phyloP scores from a whole-genome alignment of 2,113 vertebrate species.

The Malaclemys terrapin region DNA sequence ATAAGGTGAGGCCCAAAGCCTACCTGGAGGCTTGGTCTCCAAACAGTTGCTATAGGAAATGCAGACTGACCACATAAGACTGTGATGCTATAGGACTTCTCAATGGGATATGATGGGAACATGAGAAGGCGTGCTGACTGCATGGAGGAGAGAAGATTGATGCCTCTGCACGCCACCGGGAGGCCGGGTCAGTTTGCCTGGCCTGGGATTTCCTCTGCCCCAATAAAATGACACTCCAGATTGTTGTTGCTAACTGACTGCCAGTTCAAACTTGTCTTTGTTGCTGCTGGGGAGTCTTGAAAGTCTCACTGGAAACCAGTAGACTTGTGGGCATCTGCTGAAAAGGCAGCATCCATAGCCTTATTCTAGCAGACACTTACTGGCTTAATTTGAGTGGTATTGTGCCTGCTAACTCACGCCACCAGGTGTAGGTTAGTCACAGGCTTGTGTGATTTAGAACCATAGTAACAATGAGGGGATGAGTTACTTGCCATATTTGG shows the following conservation, averaged over 20 bases:
- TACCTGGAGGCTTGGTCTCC: background rate
- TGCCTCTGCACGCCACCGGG: background rate
- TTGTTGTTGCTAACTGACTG: slow-evolving; percentile 58
- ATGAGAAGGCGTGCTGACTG: background rate
- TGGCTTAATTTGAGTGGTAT: slow-evolving; percentile 73
- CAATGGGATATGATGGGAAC: background rate
- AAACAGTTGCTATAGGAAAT: background rate
- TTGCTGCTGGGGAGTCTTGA: slow-evolving; percentile 68
- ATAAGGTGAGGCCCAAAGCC: background rate
- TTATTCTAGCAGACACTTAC: slow-evolving; percentile 67
- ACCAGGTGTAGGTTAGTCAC: slow-evolving; percentile 47
- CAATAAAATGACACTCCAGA: slow-evolving; percentile 57
- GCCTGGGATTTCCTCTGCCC: slow-evolving; percentile 70
- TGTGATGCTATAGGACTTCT: background rate
- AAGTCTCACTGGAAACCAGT: slow-evolving; percentile 72
- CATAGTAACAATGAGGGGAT: background rate
- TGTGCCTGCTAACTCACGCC: slow-evolving; percentile 73
- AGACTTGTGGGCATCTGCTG: slow-evolving; percentile 60
- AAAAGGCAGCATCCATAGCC: slow-evolving; percentile 65
- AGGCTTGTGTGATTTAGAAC: background rate
- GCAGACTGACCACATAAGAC: background rate
- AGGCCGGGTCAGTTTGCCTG: slow-evolving; percentile 49
- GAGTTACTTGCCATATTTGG: background rate
- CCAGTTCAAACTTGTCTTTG: slow-evolving; percentile 64
- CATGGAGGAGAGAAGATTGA: slow-evolving; percentile 5